Evolutionary conservation across 1,140 invertebrate species (phyloP), one percentile per base, ranked within the genome.

Genomic region (Laupala kohalensis): DNA sequence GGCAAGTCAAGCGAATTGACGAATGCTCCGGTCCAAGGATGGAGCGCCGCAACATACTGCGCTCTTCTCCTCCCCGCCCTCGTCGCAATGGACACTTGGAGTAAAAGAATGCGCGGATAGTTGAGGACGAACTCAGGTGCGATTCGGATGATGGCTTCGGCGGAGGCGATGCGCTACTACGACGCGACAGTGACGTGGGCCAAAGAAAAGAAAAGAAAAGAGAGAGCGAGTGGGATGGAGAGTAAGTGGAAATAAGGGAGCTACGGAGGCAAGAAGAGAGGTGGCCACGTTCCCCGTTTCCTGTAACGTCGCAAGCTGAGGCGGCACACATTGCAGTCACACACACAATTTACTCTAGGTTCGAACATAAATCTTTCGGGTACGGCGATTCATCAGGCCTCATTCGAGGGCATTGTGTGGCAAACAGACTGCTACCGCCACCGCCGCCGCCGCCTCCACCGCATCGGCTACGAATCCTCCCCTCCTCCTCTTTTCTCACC

Each of bases 281-380:
- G n/a, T n/a, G n/a, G n/a, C n/a, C n/a, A n/a, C n/a, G n/a, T n/a
- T n/a, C n/a, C n/a, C n/a, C n/a, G n/a, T n/a, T n/a, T n/a, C n/a
- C n/a, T n/a, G n/a, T n/a, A n/a, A n/a, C n/a, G n/a, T n/a, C n/a
- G n/a, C n/a, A n/a, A n/a, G n/a, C n/a, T n/a, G n/a, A n/a, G n/a
- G n/a, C 6, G 3, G 30, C 69, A 30, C 69, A 64, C 69, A 64
- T 63, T 70, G 69, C 69, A 70, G 69, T 70, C 69, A 70, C 69
- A 70, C 69, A 70, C 69, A 70, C 69, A 70, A 70, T 70, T 70
- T 70, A 70, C 69, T 70, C 69, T 70, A 62, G 69, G 69, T 70
- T 53, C 37, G 69, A 37, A 70, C 67, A 70, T 73, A 72, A 72
- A 72, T 72, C 71, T 76, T 74, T 71, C 74, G 67, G 66, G 73